These are phyloP conservation scores for Solenopsis invicta DNA, from an alignment of 1,140 invertebrate species.

Conservation along the genomic window DNA sequence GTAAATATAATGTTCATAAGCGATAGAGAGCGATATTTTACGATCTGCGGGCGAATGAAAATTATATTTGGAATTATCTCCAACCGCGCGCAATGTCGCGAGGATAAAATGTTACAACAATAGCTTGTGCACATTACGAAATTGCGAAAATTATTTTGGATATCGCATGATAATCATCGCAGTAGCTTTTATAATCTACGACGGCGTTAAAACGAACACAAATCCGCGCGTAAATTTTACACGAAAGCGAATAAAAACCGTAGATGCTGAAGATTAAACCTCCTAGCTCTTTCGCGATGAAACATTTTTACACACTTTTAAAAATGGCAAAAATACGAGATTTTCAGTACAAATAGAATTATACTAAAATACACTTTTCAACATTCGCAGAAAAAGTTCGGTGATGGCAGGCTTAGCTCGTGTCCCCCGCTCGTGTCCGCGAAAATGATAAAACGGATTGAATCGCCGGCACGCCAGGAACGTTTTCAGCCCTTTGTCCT, in stretches of 20 bases:
- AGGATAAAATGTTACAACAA: conserved; percentile 56
- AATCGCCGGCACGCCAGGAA: conserved; percentile 52
- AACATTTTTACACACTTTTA: conserved; percentile 30
- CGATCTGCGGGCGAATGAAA: conserved; percentile 51
- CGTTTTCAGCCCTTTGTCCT: conserved; percentile 53
- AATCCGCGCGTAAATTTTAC: conserved; percentile 17
- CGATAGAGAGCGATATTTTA: conserved; percentile 56
- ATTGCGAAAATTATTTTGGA: conserved; percentile 58
- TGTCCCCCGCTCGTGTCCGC: not conserved
- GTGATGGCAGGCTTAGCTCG: not conserved
- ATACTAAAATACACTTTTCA: not conserved
- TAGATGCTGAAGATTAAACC: not conserved
- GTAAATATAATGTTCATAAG: conserved; percentile 47
- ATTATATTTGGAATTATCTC: conserved; percentile 63
- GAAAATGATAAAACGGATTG: conserved; percentile 46
- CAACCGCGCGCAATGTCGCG: conserved; percentile 50
- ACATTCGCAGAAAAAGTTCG: conserved; percentile 11
- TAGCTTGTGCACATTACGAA: conserved; percentile 34
- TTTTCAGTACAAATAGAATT: conserved; percentile 44
- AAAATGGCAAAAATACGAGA: not conserved
- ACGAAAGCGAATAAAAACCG: conserved; percentile 28
- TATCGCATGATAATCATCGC: conserved; percentile 50
- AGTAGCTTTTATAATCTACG: conserved; percentile 23
- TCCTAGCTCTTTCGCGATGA: not conserved
- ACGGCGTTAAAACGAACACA: conserved; percentile 33